These are phyloP conservation scores for Heliconius melpomene DNA, from an alignment of 1,140 invertebrate genomes.

Conservation along the genomic window DNA sequence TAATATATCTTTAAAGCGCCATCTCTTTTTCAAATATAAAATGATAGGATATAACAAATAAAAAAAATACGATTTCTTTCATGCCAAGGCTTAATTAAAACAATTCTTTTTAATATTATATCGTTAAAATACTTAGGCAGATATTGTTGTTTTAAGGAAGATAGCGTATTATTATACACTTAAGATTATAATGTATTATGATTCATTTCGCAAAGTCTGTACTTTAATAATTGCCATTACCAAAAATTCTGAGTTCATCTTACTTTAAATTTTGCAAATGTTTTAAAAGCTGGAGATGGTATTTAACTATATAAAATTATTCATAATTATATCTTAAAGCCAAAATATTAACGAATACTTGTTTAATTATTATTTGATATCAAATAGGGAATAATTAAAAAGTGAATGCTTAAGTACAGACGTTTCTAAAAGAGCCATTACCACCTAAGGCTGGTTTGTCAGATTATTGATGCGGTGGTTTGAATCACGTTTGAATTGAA, in stretches of 20 bases:
- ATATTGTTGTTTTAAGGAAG: constrained; percentile 34
- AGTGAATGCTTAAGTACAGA: constrained; percentile 74
- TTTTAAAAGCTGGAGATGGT: not conserved
- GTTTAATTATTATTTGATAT: not conserved
- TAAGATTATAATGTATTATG: constrained; percentile 28
- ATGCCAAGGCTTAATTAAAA: not conserved
- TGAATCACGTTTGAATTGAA: constrained; percentile 80
- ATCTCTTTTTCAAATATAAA: constrained; percentile 35
- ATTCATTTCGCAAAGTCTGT: constrained; percentile 49
- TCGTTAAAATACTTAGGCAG: not conserved
- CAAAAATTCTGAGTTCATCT: constrained; percentile 13
- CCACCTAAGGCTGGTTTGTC: constrained; percentile 65
- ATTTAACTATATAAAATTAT: not conserved
- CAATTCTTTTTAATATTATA: not conserved
- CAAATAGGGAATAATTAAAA: constrained; percentile 27
- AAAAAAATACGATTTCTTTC: not conserved
- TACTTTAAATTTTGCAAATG: constrained; percentile 2
- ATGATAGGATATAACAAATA: not conserved
- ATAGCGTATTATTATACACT: constrained; percentile 22
- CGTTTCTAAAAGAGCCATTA: constrained; percentile 58
- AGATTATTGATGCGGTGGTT: constrained; percentile 81
- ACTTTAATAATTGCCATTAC: constrained; percentile 40
- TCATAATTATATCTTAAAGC: not conserved
- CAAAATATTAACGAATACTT: not conserved
- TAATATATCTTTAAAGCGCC: constrained; percentile 24